phyloP scores from a whole-genome alignment of 2,888 invertebrate genomes.

The Dromius quadrimaculatus region DNA sequence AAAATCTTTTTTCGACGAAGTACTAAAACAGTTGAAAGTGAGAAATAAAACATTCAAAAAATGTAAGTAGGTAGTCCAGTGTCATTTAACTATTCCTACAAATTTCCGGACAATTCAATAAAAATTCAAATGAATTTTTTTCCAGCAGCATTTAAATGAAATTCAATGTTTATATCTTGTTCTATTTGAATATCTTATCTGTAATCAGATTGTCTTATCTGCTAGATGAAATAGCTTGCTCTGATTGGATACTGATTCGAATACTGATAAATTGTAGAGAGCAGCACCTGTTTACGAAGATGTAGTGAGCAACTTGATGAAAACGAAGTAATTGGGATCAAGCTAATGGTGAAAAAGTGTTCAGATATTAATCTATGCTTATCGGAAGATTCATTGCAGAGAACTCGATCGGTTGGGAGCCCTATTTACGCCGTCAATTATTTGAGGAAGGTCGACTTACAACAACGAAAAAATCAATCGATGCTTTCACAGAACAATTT shows the following conservation, averaged over 20 bases:
- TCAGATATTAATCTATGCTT: constrained; percentile 35
- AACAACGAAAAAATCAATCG: background rate
- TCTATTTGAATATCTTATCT: constrained; percentile 42
- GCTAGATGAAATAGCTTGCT: constrained; percentile 17
- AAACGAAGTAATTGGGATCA: constrained; percentile 11
- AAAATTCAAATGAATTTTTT: constrained; percentile 42
- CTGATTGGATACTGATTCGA: constrained; percentile 22
- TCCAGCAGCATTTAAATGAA: constrained; percentile 18
- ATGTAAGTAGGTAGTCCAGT: constrained; percentile 27
- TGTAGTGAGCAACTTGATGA: constrained; percentile 13
- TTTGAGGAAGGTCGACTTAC: constrained; percentile 6
- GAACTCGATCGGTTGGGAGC: constrained; percentile 20
- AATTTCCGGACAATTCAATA: constrained; percentile 34
- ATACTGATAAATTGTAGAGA: constrained; percentile 5
- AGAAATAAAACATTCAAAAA: background rate
- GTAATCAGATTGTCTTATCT: constrained; percentile 33
- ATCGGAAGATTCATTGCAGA: constrained; percentile 32
- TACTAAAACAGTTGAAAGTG: constrained; percentile 6
- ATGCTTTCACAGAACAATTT: no score
- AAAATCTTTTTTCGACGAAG: background rate
- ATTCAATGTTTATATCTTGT: constrained; percentile 34
- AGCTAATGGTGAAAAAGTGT: constrained; percentile 31
- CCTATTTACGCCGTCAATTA: constrained; percentile 13
- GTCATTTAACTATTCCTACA: background rate
- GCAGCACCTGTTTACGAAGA: constrained; percentile 36